These are phyloP conservation scores for Micronycteris hirsuta DNA, from an alignment of 2,113 vertebrate genomes.

Conservation along the genomic window DNA sequence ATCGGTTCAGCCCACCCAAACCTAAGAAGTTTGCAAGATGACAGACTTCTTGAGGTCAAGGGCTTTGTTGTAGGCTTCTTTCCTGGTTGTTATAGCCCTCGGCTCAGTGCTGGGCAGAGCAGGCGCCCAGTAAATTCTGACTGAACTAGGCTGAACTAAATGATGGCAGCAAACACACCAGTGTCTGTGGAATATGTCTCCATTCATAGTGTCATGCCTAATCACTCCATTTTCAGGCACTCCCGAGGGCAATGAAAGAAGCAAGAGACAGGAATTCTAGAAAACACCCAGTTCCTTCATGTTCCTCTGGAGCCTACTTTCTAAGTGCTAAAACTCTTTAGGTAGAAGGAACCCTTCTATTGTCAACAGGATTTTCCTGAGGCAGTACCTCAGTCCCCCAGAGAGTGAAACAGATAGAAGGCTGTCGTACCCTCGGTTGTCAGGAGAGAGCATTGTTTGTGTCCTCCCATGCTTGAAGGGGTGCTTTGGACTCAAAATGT, in stretches of 20 bases:
- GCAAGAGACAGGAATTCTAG: background rate
- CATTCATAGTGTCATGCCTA: background rate
- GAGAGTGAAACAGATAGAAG: background rate
- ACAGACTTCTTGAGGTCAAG: background rate
- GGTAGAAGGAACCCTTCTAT: background rate
- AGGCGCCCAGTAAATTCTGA: background rate
- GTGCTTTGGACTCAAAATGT: conserved; percentile 34
- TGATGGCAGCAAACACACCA: background rate
- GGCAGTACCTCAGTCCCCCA: background rate
- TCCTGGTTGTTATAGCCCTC: background rate
- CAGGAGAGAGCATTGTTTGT: background rate
- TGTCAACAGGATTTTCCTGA: conserved; percentile 23
- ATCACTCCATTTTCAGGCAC: background rate
- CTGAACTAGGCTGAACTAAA: background rate
- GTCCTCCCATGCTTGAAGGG: background rate
- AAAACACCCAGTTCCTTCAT: background rate
- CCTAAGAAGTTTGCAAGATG: background rate
- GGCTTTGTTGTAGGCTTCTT: background rate
- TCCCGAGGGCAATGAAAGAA: background rate
- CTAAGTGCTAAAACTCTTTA: background rate
- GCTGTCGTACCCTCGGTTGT: background rate
- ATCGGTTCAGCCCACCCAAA: background rate
- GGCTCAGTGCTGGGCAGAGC: background rate
- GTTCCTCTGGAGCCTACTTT: background rate
- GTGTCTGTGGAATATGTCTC: background rate